Base-by-base conservation (phyloP, 53 echinoderm and acorn worm genomes). In the Astropecten irregularis region DNA sequence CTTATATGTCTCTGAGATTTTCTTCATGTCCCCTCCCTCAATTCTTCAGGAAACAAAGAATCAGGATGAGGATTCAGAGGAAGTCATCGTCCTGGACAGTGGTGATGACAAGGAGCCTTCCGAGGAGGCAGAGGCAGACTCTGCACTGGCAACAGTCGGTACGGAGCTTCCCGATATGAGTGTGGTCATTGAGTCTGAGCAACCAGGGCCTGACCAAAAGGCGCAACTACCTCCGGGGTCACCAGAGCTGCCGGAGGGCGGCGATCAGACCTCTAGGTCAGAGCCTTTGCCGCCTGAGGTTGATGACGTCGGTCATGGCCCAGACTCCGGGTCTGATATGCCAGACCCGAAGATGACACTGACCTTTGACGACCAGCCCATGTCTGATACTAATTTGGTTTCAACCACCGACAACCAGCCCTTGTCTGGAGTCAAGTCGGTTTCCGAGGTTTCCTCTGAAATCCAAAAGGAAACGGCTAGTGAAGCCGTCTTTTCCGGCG, bases 1-100 rank as follows among this genome's bases (percentile, higher is more conserved):
- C 47, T 56, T 57, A 40, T 55, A 74, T 74, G 55, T 74, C 74
- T 74, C 25, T 74, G 74, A 74, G 74, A 18, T 74, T 74, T 74
- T 74, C 74, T 74, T 74, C 74, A 20, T 74, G 57, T 55, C 38
- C 56, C 31, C 74, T n/a, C n/a, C n/a, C n/a, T n/a, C n/a, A n/a
- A n/a, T n/a, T n/a, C n/a, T 74, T 35, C 38, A 74, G 74, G 74
- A 73, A 54, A 23, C 54, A 3, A 23, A 53, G 20, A 3, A 14
- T 37, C 4, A 28, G 13, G 56, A 66, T 10, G 22, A 74, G 57
- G 56, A 74, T 3, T 36, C 20, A 57, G 56, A 74, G 40, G 74
- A 74, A 0, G 42, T 74, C 27, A 10, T 74, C 42, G 56, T 73
- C 36, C 29, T 33, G 7, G 64, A 64, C 38, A 53, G 52, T 29